Conservation (phyloP, 2,888 invertebrate genomes). For the Dermolepida albohirtum region DNA sequence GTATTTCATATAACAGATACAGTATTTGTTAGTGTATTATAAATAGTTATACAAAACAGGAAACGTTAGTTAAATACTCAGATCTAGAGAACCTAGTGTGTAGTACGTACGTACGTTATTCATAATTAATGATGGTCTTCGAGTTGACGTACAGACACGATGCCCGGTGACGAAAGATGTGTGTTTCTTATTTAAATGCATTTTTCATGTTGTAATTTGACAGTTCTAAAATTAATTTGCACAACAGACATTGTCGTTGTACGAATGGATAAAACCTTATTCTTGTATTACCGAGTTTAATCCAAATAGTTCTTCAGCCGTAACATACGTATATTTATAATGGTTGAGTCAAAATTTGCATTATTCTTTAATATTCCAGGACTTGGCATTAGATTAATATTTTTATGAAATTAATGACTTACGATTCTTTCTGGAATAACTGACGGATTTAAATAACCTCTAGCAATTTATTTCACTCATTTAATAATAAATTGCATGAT, state of each 20-base stretch:
- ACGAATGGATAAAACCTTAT: not conserved
- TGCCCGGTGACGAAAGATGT: constrained; percentile 48
- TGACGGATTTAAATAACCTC: too few relatives aligned
- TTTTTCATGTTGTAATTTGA: constrained; percentile 50
- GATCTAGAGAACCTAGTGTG: constrained; percentile 1
- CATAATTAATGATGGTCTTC: constrained; percentile 45
- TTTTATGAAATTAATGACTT: too few relatives aligned
- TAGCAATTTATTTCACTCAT: too few relatives aligned
- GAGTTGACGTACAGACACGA: constrained; percentile 48
- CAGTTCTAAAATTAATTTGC: constrained; percentile 46
- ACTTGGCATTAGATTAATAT: too few relatives aligned
- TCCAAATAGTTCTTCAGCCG: not conserved
- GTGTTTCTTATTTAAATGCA: constrained; percentile 46
- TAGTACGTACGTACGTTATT: constrained; percentile 18
- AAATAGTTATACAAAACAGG: constrained; percentile 22
- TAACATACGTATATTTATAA: not conserved
- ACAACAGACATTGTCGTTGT: constrained; percentile 20
- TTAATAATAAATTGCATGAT: too few relatives aligned
- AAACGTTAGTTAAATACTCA: constrained; percentile 28
- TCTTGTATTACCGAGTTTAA: not conserved
- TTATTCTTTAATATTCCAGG: too few relatives aligned
- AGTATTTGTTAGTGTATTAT: constrained; percentile 4
- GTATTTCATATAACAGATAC: too few relatives aligned
- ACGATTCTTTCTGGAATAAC: too few relatives aligned
- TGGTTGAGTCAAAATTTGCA: not conserved